Percentiles rank a stretch among this genome's conserved stretches.
phyloP scores from a whole-genome alignment of 2,888 invertebrate genomes.

The Sepiola atlantica region DNA sequence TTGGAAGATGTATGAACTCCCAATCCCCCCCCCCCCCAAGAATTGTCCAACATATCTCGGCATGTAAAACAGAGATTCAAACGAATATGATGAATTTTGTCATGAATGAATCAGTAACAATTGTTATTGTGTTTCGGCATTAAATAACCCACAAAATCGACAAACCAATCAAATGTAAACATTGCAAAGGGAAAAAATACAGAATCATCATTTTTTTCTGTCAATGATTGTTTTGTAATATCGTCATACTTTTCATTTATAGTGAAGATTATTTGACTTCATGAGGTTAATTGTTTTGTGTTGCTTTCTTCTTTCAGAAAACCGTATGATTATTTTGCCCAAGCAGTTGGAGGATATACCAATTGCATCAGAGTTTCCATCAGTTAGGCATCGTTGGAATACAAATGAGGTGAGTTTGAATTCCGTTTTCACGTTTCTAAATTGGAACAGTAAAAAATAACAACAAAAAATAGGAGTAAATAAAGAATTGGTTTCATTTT shows the following conservation, averaged over 20 bases:
- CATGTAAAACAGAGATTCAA: too few species aligned
- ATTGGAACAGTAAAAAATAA: not conserved
- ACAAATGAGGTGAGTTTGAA: conserved; percentile 92
- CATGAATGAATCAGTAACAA: too few species aligned
- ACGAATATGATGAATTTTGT: too few species aligned
- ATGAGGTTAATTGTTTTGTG: not conserved
- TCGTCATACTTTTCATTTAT: not conserved
- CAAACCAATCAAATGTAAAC: too few species aligned
- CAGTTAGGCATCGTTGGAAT: conserved; percentile 97
- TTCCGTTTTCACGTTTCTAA: not conserved
- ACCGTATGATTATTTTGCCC: conserved; percentile 57
- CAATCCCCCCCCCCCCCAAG: too few species aligned
- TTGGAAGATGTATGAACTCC: too few species aligned
- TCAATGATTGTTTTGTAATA: not conserved
- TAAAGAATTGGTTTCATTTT: too few species aligned
- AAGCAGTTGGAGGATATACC: conserved; percentile 90
- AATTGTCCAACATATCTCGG: too few species aligned
- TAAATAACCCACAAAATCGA: too few species aligned
- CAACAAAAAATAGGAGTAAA: too few species aligned
- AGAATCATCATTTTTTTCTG: not conserved
- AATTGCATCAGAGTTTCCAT: conserved; percentile 94
- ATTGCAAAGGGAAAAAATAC: too few species aligned
- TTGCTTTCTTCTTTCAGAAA: conserved; percentile 48
- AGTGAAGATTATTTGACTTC: not conserved
- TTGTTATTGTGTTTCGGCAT: too few species aligned